Evolutionary conservation across 2,888 invertebrate genomes (phyloP).

Genomic region (Himalopsyche anomala): DNA sequence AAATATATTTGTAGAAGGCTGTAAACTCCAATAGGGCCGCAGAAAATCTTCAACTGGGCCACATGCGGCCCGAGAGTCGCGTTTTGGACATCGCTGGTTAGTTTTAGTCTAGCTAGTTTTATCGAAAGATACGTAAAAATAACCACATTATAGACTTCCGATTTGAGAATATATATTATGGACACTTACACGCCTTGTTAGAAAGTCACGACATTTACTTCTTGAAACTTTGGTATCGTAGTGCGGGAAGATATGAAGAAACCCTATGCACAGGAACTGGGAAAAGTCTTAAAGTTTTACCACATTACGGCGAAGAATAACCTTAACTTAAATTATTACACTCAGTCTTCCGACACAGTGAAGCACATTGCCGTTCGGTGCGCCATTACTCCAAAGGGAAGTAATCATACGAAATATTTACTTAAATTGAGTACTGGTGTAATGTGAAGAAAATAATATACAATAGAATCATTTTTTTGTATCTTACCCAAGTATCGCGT

Average conservation of each 20-base stretch:
- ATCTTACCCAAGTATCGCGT: background rate
- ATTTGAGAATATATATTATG: background rate
- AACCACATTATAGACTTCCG: background rate
- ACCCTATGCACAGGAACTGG: background rate
- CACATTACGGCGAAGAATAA: background rate
- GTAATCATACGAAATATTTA: background rate
- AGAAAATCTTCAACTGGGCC: too few species aligned
- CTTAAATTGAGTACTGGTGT: background rate
- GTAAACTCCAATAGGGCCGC: too few species aligned
- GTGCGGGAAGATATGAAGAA: background rate
- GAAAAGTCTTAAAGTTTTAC: conserved; percentile 6
- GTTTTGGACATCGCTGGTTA: too few species aligned
- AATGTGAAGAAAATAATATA: too few species aligned
- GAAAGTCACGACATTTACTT: conserved; percentile 4
- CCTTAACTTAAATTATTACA: background rate
- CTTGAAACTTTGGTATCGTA: background rate
- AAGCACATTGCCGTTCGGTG: background rate
- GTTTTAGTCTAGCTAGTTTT: too few species aligned
- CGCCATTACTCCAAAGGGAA: background rate
- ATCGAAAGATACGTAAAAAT: too few species aligned
- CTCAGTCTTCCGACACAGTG: background rate
- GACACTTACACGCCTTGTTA: background rate
- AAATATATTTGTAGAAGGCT: too few species aligned
- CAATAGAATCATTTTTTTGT: too few species aligned
- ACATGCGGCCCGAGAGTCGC: too few species aligned